phyloP scores from a whole-genome alignment of 2,888 invertebrate genomes.

The Suillia variegata region DNA sequence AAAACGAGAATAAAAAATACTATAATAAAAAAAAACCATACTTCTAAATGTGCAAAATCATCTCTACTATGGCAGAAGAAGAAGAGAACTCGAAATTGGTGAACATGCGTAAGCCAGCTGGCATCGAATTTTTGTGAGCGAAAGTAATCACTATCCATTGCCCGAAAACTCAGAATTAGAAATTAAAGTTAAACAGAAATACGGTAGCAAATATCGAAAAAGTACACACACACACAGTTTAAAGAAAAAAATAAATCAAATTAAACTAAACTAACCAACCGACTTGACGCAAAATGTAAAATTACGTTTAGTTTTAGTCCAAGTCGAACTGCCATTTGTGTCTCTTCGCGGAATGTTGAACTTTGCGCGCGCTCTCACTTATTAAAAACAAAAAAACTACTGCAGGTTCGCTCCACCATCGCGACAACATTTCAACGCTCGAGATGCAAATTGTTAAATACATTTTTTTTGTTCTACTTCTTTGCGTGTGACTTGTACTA shows the following conservation, averaged over 20 bases:
- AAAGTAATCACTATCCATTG: too few relatives aligned
- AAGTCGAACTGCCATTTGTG: neutral
- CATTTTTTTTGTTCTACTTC: too few relatives aligned
- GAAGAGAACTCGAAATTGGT: too few relatives aligned
- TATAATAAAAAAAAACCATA: too few relatives aligned
- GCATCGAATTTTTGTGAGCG: too few relatives aligned
- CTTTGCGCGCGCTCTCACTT: conserved; percentile 23
- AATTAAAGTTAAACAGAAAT: neutral
- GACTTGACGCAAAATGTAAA: too few relatives aligned
- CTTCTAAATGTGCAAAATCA: conserved; percentile 22
- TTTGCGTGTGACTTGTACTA: too few relatives aligned
- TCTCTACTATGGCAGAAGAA: too few relatives aligned
- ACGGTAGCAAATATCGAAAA: neutral
- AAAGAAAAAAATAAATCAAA: conserved; percentile 9
- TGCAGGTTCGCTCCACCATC: conserved; percentile 8
- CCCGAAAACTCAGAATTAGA: conserved; percentile 1
- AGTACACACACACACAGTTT: neutral
- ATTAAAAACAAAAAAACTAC: too few relatives aligned
- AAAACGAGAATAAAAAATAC: conserved; percentile 42
- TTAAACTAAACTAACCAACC: too few relatives aligned
- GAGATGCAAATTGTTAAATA: conserved; percentile 5
- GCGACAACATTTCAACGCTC: neutral
- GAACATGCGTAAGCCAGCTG: too few relatives aligned
- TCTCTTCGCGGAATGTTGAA: neutral
- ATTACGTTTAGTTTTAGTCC: too few relatives aligned